A percentile compares a stretch with the other conserved stretches of the same genome.
Conservation (phyloP, 2,797 vertebrate species). For the Paguma larvata region DNA sequence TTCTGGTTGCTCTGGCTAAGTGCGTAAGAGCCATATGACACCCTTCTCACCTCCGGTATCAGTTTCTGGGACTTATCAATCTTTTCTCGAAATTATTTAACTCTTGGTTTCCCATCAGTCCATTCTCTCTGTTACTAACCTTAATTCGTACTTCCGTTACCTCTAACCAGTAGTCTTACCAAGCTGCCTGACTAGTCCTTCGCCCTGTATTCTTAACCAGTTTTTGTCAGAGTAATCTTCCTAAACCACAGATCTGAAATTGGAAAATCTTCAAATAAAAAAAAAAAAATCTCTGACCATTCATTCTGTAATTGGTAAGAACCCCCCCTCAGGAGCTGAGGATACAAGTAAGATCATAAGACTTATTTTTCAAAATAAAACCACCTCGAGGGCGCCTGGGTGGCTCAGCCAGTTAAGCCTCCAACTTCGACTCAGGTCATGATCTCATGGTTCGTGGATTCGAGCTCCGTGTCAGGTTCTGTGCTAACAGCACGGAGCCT, state of each 20-base stretch:
- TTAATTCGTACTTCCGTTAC: not conserved
- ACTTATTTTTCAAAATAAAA: constrained; percentile 31
- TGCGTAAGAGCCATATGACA: not conserved
- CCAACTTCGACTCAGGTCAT: too few species aligned
- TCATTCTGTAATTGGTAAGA: not conserved
- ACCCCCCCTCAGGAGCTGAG: not conserved
- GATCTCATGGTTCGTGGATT: too few species aligned
- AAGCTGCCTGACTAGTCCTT: not conserved
- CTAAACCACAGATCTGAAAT: not conserved
- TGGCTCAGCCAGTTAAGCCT: too few species aligned
- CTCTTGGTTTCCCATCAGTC: not conserved
- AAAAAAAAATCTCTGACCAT: not conserved
- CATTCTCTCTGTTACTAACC: not conserved
- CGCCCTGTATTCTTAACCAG: not conserved
- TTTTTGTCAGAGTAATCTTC: not conserved
- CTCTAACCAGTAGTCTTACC: not conserved
- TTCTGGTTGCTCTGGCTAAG: not conserved
- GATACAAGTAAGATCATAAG: not conserved
- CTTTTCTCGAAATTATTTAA: not conserved
- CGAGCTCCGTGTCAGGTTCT: too few species aligned
- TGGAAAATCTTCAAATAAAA: not conserved
- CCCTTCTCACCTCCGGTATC: not conserved
- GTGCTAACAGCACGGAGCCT: too few species aligned
- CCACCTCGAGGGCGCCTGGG: not conserved
- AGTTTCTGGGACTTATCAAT: not conserved